Evolutionary conservation across 2,888 invertebrate genomes (phyloP).

Genomic region (Pocota personata): DNA sequence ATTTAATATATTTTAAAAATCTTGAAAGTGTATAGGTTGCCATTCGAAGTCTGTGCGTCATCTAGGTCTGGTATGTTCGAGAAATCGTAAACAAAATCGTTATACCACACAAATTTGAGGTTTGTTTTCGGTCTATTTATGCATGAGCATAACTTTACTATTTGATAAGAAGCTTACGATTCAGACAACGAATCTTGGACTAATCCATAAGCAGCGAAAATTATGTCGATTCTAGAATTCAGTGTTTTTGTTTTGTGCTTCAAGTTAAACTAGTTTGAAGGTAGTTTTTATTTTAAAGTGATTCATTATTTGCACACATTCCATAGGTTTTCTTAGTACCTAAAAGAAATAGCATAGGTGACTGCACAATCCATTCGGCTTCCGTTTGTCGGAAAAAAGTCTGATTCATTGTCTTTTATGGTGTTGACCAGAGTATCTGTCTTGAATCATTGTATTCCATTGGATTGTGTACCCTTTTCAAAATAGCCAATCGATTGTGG

Average conservation of each 20-base stretch:
- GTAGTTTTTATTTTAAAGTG: neutral
- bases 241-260: neutral
- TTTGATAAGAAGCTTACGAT: neutral
- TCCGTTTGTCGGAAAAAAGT: no score
- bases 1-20: slow-evolving; percentile 13
- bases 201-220: neutral
- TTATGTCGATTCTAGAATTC: neutral
- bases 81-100: neutral
- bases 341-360: no score
- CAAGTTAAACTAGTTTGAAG: neutral
- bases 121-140: neutral
- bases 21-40: slow-evolving; percentile 7
- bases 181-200: neutral
- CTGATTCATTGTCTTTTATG: no score
- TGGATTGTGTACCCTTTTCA: no score
- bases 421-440: no score
- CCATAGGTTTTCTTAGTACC: neutral
- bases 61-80: slow-evolving; percentile 1
- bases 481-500: no score
- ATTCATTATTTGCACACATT: neutral
- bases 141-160: neutral
- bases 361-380: no score
- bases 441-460: no score
- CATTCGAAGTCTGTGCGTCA: slow-evolving; percentile 8
- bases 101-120: neutral